Base-by-base conservation (phyloP, 1,140 invertebrate species). In the Drosophila paulistorum region DNA sequence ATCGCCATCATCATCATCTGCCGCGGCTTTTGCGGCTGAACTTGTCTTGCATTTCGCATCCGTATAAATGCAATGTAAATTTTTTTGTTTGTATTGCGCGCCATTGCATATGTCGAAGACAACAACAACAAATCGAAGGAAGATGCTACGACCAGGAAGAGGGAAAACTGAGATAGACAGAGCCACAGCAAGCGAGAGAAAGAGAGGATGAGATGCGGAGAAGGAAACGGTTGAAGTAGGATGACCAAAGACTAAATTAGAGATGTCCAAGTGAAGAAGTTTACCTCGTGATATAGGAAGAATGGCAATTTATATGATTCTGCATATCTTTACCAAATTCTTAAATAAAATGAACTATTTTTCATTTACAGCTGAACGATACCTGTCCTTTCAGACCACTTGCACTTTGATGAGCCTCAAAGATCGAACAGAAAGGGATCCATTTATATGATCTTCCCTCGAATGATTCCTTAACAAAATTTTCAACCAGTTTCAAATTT, bases 1-100 rank as follows among this genome's bases (percentile, higher is more conserved):
- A 41, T 26, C 58, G 70, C 67, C 68, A 68, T 65, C 41, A 55
- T 59, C 59, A 61, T 61, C 59, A 37, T 37, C 45, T 26, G 14
- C 45, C 10, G 42, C 42, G 5, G 42, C 42, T 39, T 39, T 11
- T 51, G 45, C 35, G 11, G 13, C 70, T 63, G 42, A 71, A 64
- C 73, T 80, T 77, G 76, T 65, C 75, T 74, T 74, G 82, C 75
- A 77, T 77, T 78, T 80, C 73, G 83, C 79, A 87, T 89, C 83
- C 83, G 83, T 87, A 79, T 89, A 89, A 87, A 87, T 81, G 84
- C 85, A 84, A 89, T 89, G 84, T 89, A 89, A 89, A 89, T 89
- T 89, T 89, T 87, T 87, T 87, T 89, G 79, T 74, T 68, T 78
- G 79, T 78, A 72, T 71, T 77, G 69, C 85, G 77, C 81, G 74